These are phyloP conservation scores for Byasa hedistus DNA, from an alignment of 2,888 invertebrate species.

Conservation along the genomic window DNA sequence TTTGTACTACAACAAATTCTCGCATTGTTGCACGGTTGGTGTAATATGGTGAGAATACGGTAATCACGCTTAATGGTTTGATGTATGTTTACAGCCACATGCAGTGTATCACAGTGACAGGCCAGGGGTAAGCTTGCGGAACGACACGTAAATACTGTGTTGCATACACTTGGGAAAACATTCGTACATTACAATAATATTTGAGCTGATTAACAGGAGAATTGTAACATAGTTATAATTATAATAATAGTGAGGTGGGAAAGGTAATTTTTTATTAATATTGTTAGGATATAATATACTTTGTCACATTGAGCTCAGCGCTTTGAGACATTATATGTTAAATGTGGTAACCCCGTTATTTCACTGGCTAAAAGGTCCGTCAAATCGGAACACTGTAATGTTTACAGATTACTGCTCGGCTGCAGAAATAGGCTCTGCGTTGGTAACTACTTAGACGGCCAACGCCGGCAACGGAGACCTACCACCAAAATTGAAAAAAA, in stretches of 20 bases:
- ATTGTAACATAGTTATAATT: background rate
- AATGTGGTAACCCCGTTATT: too few relatives aligned
- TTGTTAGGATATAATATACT: too few relatives aligned
- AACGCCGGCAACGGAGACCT: too few relatives aligned
- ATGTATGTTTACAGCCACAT: slow-evolving; percentile 14
- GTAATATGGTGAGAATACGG: slow-evolving; percentile 13
- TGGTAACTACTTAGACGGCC: too few relatives aligned
- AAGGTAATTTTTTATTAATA: too few relatives aligned
- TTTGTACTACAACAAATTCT: slow-evolving; percentile 4
- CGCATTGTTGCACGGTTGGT: background rate
- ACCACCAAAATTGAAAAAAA: too few relatives aligned
- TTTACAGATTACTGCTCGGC: too few relatives aligned
- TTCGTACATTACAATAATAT: background rate
- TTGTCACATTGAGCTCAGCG: too few relatives aligned
- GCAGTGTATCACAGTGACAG: slow-evolving; percentile 6
- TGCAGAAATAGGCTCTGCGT: too few relatives aligned
- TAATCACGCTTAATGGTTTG: slow-evolving; percentile 10
- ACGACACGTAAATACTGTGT: background rate
- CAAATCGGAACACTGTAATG: too few relatives aligned
- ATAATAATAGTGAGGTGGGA: background rate
- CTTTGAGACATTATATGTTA: too few relatives aligned
- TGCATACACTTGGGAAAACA: background rate
- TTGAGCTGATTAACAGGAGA: background rate
- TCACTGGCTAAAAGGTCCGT: too few relatives aligned
- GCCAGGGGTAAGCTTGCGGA: slow-evolving; percentile 8